Evolutionary conservation across 1,140 invertebrate genomes (phyloP).

Genomic region (Pemphigus obesinymphae): DNA sequence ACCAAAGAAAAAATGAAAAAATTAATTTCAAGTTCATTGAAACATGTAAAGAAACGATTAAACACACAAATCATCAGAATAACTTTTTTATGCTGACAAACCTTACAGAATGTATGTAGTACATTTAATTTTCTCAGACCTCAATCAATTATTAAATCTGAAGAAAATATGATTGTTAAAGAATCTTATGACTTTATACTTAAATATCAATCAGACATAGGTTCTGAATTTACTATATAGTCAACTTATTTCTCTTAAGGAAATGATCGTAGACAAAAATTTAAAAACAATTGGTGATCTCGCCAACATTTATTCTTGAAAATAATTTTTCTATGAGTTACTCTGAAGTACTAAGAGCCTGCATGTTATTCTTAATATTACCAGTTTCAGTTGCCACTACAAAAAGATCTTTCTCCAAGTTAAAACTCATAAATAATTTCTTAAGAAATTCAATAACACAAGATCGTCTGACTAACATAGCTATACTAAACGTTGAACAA

Average conservation of each 20-base stretch:
- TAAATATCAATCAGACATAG: neutral
- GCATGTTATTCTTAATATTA: constrained; percentile 20
- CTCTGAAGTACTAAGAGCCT: too few relatives aligned
- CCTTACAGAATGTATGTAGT: neutral
- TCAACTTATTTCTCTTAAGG: neutral
- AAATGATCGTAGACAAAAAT: too few relatives aligned
- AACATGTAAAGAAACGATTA: too few relatives aligned
- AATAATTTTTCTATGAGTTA: neutral
- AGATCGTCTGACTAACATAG: neutral
- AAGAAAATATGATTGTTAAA: neutral
- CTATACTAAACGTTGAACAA: too few relatives aligned
- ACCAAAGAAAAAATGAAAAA: too few relatives aligned
- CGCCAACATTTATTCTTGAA: too few relatives aligned
- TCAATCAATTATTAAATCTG: neutral
- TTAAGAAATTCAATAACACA: constrained; percentile 11
- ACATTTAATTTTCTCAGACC: neutral
- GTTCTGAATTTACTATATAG: neutral
- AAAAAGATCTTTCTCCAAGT: constrained; percentile 32
- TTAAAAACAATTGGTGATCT: too few relatives aligned
- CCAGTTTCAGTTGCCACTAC: constrained; percentile 22
- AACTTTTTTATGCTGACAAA: too few relatives aligned
- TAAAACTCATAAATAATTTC: constrained; percentile 38
- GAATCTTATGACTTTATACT: neutral
- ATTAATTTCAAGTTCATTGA: too few relatives aligned
- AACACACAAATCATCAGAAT: too few relatives aligned